Base-by-base conservation (phyloP, 2,113 vertebrate genomes). In the Xiphophorus hellerii region DNA sequence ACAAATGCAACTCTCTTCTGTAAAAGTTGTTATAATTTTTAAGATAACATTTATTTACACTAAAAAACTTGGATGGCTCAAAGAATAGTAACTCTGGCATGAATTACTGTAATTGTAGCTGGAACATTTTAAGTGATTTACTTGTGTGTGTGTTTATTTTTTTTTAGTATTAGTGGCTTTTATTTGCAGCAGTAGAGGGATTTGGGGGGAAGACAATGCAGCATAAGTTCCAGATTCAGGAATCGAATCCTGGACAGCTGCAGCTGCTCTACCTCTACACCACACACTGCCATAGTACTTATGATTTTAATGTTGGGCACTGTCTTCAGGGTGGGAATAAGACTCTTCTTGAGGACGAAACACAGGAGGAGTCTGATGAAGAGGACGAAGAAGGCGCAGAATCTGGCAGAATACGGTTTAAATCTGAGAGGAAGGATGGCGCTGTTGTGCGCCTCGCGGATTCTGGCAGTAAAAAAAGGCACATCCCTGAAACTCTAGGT, bases 401-500 rank as follows among this genome's bases (percentile, higher is more conserved):
- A 61, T 97, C 97, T 42, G 96, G 96, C 20, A 95, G 98, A 64
- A 89, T 96, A 20, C 96, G 98, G 25, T 99, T 99, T 88, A 99
- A 98, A 93, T 98, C 97, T 0, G 98, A 99, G 84, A 95, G 98
- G 78, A 99, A 98, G 83, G 97, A 99, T 81, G 94, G 94, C 65
- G 96, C 95, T 0, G 96, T 98, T 71, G 97, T 98, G 82, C 95
- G 98, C 25, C 93, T 98, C 35, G 96, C 96, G 2, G 97, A 98
- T 76, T 93, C 96, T 35, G 94, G 95, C 63, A 95, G 92, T 84
- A 97, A 97, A 88, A 94, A 97, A 75, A 96, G 97, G 87, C 96
- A 97, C 91, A 99, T 99, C 92, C 98, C 98, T 31, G 98, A 99
- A 94, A 99, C 98, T 15, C 92, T 99, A 71, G 98, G 98, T 99